Conservation (phyloP, 2,888 invertebrate species). For the Dexiosoma caninum region DNA sequence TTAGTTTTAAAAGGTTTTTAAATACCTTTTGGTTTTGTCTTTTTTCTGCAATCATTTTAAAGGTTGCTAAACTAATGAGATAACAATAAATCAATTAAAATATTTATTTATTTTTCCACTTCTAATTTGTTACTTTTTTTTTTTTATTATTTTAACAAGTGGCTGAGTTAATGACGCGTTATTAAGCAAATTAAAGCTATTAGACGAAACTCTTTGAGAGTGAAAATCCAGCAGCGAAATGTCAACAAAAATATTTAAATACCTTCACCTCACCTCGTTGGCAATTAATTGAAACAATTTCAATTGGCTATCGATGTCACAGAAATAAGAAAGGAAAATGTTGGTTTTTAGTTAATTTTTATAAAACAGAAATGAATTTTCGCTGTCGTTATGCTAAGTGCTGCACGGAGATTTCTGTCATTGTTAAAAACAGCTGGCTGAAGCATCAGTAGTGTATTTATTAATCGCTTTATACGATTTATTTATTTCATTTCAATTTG, state of each 20-base stretch:
- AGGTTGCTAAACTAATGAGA: constrained; percentile 47
- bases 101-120: constrained; percentile 24
- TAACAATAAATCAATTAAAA: constrained; percentile 63
- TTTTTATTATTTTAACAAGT: constrained; percentile 2
- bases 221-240: neutral
- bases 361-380: no score
- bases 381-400: no score
- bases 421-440: no score
- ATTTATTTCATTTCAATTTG: no score
- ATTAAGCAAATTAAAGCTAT: constrained; percentile 47
- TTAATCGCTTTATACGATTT: no score
- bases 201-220: constrained; percentile 13
- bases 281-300: neutral
- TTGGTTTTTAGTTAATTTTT: no score
- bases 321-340: no score
- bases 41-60: constrained; percentile 1
- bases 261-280: constrained; percentile 5
- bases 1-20: constrained; percentile 53
- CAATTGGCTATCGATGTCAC: no score
- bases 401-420: no score
- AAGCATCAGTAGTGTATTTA: no score
- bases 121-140: neutral
- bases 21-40: constrained; percentile 22
- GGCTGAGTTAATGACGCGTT: constrained; percentile 34
- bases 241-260: constrained; percentile 24